These are phyloP conservation scores for Litoditis marina DNA, from an alignment of 2,888 invertebrate genomes.

Conservation along the genomic window DNA sequence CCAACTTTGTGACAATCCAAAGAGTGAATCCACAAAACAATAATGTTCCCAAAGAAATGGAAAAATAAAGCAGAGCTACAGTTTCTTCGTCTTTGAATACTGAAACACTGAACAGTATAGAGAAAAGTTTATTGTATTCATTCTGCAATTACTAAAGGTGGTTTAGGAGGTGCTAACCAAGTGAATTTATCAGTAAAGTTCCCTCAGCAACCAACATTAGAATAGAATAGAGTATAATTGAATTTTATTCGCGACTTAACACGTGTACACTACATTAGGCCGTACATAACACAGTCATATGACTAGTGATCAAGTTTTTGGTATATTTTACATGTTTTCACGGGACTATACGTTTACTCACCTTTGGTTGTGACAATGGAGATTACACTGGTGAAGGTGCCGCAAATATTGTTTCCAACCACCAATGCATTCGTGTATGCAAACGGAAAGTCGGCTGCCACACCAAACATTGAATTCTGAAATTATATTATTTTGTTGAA, in stretches of 20 bases:
- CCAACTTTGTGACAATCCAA: slow-evolving; percentile 85
- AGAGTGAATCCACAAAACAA: slow-evolving; percentile 90
- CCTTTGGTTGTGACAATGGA: slow-evolving; percentile 50
- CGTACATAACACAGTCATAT: too few species aligned
- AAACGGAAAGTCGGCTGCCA: slow-evolving; percentile 80
- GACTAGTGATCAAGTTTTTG: too few species aligned
- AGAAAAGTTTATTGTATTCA: too few species aligned
- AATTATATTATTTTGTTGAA: not conserved
- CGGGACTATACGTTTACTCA: slow-evolving; percentile 14
- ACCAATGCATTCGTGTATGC: slow-evolving; percentile 90
- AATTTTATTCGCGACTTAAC: too few species aligned
- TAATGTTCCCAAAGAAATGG: slow-evolving; percentile 84
- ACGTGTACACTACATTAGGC: too few species aligned
- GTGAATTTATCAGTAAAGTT: too few species aligned
- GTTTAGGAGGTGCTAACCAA: too few species aligned
- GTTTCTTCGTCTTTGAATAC: slow-evolving; percentile 26
- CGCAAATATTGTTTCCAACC: slow-evolving; percentile 65
- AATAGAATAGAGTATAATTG: too few species aligned
- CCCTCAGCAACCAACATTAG: too few species aligned
- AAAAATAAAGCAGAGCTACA: slow-evolving; percentile 93
- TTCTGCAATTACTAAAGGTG: too few species aligned
- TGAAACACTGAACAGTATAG: too few species aligned
- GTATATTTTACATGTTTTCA: not conserved
- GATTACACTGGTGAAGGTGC: slow-evolving; percentile 60
- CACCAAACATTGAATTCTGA: slow-evolving; percentile 88